phyloP scores from a whole-genome alignment of 2,888 invertebrate species.

The Aspidiotus rigidus region DNA sequence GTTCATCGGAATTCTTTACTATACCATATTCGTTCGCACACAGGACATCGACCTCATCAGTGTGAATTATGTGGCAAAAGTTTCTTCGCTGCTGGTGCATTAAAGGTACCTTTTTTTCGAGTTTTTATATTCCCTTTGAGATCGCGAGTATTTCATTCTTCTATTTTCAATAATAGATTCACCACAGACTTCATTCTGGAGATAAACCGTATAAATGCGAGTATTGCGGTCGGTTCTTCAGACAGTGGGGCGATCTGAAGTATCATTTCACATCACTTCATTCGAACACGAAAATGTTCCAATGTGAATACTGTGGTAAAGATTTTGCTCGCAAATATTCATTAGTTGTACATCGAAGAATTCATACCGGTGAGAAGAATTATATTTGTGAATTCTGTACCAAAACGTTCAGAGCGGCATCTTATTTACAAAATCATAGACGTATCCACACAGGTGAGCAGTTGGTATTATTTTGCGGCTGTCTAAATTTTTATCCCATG shows the following conservation, averaged over 20 bases:
- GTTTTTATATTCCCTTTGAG: neutral
- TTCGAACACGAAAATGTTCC: conserved; percentile 67
- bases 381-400: conserved; percentile 76
- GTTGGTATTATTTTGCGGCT: neutral
- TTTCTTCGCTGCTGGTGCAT: conserved; percentile 70
- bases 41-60: conserved; percentile 63
- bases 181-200: conserved; percentile 71
- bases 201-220: conserved; percentile 76
- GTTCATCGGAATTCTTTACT: conserved; percentile 72
- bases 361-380: conserved; percentile 78
- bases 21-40: conserved; percentile 72
- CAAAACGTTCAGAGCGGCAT: conserved; percentile 76
- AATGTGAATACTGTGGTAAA: conserved; percentile 81
- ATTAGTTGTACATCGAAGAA: conserved; percentile 70
- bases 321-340: conserved; percentile 83
- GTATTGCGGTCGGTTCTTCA: conserved; percentile 65
- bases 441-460: conserved; percentile 68
- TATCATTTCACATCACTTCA: conserved; percentile 77
- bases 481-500: neutral
- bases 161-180: conserved; percentile 49
- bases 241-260: conserved; percentile 81
- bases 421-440: conserved; percentile 73
- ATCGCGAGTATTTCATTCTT: neutral
- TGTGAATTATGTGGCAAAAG: conserved; percentile 73
- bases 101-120: conserved; percentile 52